Percentiles rank a stretch among this genome's conserved stretches.
Conservation (phyloP, 2,888 invertebrate genomes). For the Tanaodytes sp. region DNA sequence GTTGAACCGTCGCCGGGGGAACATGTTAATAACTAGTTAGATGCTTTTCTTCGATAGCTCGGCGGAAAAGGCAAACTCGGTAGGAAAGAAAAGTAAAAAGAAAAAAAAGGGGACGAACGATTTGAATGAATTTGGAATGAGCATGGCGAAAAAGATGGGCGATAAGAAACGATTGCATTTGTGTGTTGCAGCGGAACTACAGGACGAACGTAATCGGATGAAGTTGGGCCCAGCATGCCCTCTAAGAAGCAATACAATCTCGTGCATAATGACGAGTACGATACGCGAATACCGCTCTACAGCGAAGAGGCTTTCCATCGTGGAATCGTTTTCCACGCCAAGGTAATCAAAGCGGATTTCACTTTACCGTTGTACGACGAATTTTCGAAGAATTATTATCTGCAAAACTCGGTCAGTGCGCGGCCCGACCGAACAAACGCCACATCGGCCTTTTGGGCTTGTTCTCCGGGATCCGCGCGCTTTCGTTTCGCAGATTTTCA, state of each 20-base stretch:
- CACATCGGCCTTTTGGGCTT: conserved; percentile 1
- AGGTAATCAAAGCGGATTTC: conserved; percentile 78
- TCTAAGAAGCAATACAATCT: conserved; percentile 93
- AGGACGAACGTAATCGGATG: conserved; percentile 68
- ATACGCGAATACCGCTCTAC: conserved; percentile 95
- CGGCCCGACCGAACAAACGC: conserved; percentile 5
- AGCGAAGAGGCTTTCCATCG: conserved; percentile 97
- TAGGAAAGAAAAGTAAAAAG: too few relatives aligned
- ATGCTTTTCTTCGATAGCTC: too few relatives aligned
- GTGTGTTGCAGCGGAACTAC: conserved; percentile 66
- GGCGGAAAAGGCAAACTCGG: too few relatives aligned
- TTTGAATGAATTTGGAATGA: too few relatives aligned
- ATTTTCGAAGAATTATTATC: conserved; percentile 28
- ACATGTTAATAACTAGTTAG: too few relatives aligned
- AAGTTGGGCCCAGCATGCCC: conserved; percentile 80
- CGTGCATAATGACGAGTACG: conserved; percentile 96
- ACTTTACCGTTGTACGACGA: conserved; percentile 35
- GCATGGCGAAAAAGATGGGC: too few relatives aligned
- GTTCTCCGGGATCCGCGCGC: neutral
- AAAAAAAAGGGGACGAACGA: too few relatives aligned
- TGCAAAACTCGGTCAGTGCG: conserved; percentile 27
- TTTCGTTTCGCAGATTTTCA: too few relatives aligned
- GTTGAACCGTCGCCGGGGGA: too few relatives aligned
- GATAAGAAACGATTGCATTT: too few relatives aligned
- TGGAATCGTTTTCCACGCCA: conserved; percentile 97